A percentile compares a stretch with the other conserved stretches of the same genome.
Evolutionary conservation across 2,113 vertebrate species (phyloP).

Genomic region (Parus major): DNA sequence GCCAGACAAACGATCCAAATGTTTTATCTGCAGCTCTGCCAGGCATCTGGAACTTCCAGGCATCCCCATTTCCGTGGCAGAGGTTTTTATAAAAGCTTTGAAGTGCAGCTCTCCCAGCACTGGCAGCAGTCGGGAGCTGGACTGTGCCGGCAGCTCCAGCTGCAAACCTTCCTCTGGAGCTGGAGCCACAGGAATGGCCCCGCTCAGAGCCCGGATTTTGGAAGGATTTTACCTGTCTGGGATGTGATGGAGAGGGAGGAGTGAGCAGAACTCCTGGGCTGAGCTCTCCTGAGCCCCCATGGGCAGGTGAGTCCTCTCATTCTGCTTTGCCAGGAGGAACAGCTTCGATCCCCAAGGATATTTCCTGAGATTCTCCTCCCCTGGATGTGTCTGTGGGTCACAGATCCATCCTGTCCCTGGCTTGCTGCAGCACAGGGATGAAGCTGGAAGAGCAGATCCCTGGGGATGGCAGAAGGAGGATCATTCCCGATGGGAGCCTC

Average conservation of each 20-base stretch:
- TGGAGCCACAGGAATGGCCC: background rate
- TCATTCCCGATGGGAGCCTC: accelerated
- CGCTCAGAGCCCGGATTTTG: background rate
- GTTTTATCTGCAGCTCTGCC: background rate
- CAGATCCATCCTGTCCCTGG: background rate
- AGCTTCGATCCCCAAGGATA: accelerated
- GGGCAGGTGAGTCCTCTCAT: background rate
- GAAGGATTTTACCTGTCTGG: background rate
- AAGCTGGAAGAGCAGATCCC: background rate
- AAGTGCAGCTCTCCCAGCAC: background rate
- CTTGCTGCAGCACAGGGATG: background rate
- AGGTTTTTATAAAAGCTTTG: background rate
- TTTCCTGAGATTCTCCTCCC: accelerated
- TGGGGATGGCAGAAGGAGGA: background rate
- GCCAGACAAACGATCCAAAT: background rate
- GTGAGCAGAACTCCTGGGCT: background rate
- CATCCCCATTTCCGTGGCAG: background rate
- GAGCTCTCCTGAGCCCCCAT: background rate
- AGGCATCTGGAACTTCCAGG: constrained; percentile 18
- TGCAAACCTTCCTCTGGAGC: background rate
- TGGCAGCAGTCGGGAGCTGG: background rate
- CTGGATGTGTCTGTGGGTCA: background rate
- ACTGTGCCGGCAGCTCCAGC: background rate
- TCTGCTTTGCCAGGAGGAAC: background rate
- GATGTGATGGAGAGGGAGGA: background rate